Base-by-base conservation (phyloP, 2,888 invertebrate genomes). In the Pecten maximus region DNA sequence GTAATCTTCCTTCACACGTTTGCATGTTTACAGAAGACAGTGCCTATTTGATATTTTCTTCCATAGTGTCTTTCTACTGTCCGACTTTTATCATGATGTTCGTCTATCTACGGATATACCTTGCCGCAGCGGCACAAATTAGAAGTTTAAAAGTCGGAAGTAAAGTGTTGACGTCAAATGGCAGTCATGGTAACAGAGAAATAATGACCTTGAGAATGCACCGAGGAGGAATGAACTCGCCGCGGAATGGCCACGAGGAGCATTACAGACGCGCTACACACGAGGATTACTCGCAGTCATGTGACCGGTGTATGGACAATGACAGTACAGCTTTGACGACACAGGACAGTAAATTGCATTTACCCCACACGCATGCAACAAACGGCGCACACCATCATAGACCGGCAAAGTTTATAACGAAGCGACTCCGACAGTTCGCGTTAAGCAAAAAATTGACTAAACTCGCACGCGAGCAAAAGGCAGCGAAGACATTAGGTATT, bases 41-140 rank as follows among this genome's bases (percentile, higher is more conserved):
- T 95, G 98, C 98, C 92, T 99, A 99, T 97, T 97, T 99, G 93
- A 98, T 99, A 96, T 99, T 99, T 97, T 99, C 99, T 23, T 99
- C 99, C 88, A 98, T 99, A 93, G 99, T 99, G 96, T 99, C 99
- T 39, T 99, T 99, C 97, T 99, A 99, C 97, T 97, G 99, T 94
- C 99, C 99, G 44, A 97, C 99, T 44, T 98, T 99, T 96, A 98
- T 99, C 91, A 99, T 99, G 99, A 98, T 99, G 93, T 99, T 99
- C 97, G 99, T 99, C 6, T 99, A 99, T 97, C 99, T 98, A 97
- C 98, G 98, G 94, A 99, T 99, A 95, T 99, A 99, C 97, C 97
- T 98, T 87, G 99, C 99, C 3, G 99, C 99, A 6, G 98, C 98
- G 2, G 98, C 98, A 94, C 99, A 99, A 97, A 99, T 99, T 90